These are phyloP conservation scores for Rhinogobius similis DNA, from an alignment of 2,113 vertebrate species.

Conservation along the genomic window DNA sequence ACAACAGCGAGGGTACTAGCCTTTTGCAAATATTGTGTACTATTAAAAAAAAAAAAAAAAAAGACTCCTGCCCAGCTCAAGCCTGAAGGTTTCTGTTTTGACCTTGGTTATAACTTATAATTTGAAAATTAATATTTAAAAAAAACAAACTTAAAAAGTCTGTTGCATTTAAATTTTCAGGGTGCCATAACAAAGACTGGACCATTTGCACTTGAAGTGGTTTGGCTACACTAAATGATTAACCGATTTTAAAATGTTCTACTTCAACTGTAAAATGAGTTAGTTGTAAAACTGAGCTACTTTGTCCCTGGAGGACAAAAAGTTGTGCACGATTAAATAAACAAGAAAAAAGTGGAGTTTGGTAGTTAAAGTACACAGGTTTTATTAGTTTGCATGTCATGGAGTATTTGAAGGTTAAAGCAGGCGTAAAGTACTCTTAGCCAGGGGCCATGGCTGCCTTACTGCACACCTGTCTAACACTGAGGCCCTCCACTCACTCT, in stretches of 20 bases:
- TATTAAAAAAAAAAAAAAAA: too few relatives aligned
- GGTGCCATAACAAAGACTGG: not conserved
- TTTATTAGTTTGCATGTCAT: slow-evolving; percentile 27
- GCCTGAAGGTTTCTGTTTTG: too few relatives aligned
- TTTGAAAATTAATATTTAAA: too few relatives aligned
- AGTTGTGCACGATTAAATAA: not conserved
- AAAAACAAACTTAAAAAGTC: not conserved
- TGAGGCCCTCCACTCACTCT: slow-evolving; percentile 53
- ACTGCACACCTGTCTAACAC: slow-evolving; percentile 73
- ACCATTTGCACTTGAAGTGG: not conserved
- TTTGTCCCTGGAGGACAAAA: not conserved
- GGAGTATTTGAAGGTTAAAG: slow-evolving; percentile 53
- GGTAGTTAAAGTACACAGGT: not conserved
- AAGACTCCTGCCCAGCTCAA: too few relatives aligned
- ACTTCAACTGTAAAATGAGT: not conserved
- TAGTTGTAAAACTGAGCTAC: not conserved
- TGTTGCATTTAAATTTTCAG: not conserved
- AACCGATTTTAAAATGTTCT: not conserved
- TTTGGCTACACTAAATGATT: not conserved
- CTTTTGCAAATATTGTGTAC: too few relatives aligned
- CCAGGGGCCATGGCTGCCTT: slow-evolving; percentile 43
- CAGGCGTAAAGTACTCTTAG: slow-evolving; percentile 42
- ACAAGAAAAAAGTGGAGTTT: not conserved
- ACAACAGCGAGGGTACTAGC: too few relatives aligned
- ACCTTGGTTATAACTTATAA: not conserved